These are phyloP conservation scores for Caenorhabditis uteleia DNA, from an alignment of 2,888 invertebrate genomes.

Conservation along the genomic window DNA sequence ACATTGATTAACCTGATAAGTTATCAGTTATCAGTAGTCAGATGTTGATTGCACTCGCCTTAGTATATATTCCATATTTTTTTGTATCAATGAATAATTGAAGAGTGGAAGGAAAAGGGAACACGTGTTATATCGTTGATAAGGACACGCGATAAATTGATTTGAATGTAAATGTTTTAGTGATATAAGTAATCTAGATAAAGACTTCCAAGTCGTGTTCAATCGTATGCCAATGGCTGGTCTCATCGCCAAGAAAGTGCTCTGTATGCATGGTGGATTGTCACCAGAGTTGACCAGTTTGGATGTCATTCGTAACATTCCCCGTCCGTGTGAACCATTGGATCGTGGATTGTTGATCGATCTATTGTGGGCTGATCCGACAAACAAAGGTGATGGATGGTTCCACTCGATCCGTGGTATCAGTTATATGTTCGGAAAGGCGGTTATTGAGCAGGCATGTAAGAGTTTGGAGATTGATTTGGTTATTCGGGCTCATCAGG, in stretches of 20 bases:
- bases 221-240: constrained; percentile 63
- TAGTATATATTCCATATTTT: no score
- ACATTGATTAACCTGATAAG: no score
- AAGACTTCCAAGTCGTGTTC: constrained; percentile 62
- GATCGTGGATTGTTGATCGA: constrained; percentile 61
- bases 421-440: constrained; percentile 62
- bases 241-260: constrained; percentile 57
- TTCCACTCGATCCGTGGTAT: constrained; percentile 55
- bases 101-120: no score
- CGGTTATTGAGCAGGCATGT: constrained; percentile 54
- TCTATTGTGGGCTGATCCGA: constrained; percentile 63
- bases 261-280: constrained; percentile 65
- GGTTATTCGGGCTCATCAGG: constrained; percentile 62
- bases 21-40: no score
- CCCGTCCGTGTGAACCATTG: constrained; percentile 58
- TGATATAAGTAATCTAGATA: no score
- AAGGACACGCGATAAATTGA: no score
- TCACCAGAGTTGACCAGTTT: constrained; percentile 55
- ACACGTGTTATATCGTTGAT: no score
- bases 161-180: no score
- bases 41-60: no score
- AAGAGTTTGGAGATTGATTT: constrained; percentile 56
- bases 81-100: no score
- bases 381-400: constrained; percentile 60
- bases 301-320: constrained; percentile 53